phyloP scores from a whole-genome alignment of 2,113 vertebrate species.

The Empidonax alnorum region DNA sequence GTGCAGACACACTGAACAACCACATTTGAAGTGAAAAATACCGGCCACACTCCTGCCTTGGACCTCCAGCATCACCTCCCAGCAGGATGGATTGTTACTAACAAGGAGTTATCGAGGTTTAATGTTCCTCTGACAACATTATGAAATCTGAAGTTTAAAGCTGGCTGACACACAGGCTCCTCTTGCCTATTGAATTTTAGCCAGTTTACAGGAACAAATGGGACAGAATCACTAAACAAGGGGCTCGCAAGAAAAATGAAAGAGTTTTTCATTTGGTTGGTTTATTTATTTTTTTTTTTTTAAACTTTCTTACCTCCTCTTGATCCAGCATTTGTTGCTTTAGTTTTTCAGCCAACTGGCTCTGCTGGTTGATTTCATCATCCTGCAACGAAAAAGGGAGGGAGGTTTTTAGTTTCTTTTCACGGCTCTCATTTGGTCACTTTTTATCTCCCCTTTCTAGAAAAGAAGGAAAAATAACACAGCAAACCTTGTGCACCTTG shows the following conservation, averaged over 20 bases:
- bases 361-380: constrained; percentile 97
- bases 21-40: neutral
- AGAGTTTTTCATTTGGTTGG: neutral
- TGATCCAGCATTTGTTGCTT: constrained; percentile 95
- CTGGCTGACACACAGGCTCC: neutral
- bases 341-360: constrained; percentile 89
- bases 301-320: constrained; percentile 85
- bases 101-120: neutral
- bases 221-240: neutral
- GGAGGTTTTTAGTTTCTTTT: neutral
- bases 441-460: neutral
- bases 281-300: neutral
- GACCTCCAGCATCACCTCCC: neutral
- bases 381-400: constrained; percentile 78
- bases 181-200: neutral
- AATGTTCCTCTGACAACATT: neutral
- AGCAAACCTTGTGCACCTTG: neutral
- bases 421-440: neutral
- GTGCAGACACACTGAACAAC: neutral
- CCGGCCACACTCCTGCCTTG: neutral
- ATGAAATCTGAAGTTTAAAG: neutral
- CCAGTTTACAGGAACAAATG: neutral
- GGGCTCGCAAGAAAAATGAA: neutral
- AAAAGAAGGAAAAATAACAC: neutral
- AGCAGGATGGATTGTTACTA: neutral